Base-by-base conservation (phyloP, 1,140 invertebrate genomes). In the Cecropterus lyciades region DNA sequence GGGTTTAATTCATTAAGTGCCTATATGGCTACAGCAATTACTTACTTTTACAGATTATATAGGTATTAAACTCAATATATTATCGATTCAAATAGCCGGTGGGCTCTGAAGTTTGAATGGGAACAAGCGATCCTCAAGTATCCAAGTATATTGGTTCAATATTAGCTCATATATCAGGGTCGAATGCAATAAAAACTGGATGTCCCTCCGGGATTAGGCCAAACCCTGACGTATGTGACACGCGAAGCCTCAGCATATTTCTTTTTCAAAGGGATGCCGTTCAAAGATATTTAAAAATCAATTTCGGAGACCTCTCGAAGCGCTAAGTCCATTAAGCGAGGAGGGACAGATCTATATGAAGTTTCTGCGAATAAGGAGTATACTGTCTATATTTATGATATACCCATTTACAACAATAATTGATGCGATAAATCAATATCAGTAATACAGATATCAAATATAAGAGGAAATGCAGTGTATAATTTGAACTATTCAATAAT, bases 161-260 rank as follows among this genome's bases (percentile, higher is more conserved):
- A 89, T 87, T 87, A 83, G 71, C 55, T 79, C 75, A 79, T 89
- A 84, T 66, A 85, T 89, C 86, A 89, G 79, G 77, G 75, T 70
- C 72, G 78, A 80, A 75, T 52, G 84, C 81, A 89, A 91, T 91
- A 89, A 91, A 86, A 89, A 87, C 85, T 81, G 81, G 75, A 81
- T 77, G 77, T 83, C 87, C 87, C 85, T 72, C 71, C 72, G 75
- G 84, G 86, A 87, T 89, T 91, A 87, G 78, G 78, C 69, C 78
- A 87, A 89, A 89, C 82, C 80, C 83, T 89, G 85, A 89, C 84
- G 77, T 84, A 91, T 89, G 87, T 86, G 87, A 84, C 85, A 84
- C 60, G 66, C 76, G 73, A 80, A 89, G 79, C 85, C 83, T 85
- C 77, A 78, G 70, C 73, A 82, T 73, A 76, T 82, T 79, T 74